Conservation (phyloP, 2,113 vertebrate genomes). For the Scatophagus argus region DNA sequence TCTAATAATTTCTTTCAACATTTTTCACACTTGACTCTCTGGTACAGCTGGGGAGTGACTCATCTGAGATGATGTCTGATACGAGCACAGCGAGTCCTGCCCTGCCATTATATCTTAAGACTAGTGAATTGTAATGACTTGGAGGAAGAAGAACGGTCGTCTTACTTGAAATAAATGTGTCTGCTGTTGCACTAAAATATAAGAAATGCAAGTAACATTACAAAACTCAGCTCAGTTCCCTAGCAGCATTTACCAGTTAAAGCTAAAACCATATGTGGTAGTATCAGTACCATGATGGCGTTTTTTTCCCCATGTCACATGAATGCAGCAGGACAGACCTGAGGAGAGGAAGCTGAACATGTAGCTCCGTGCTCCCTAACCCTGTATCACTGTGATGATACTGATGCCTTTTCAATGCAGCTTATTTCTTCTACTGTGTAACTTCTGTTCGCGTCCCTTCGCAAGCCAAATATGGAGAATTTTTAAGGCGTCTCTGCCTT, state of each 20-base stretch:
- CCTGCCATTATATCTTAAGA: neutral
- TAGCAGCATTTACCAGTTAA: neutral
- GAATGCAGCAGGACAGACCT: conserved; percentile 44
- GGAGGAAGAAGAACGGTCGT: neutral
- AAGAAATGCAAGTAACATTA: neutral
- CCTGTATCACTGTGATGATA: conserved; percentile 64
- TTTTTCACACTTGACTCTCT: neutral
- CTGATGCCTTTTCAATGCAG: conserved; percentile 65
- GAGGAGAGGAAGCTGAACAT: conserved; percentile 42
- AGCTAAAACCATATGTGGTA: too few relatives aligned
- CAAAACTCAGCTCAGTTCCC: neutral
- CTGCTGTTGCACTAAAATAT: neutral
- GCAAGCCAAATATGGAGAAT: conserved; percentile 47
- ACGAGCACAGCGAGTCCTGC: neutral
- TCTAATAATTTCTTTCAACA: neutral
- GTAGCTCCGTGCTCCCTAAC: conserved; percentile 56
- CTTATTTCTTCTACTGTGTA: conserved; percentile 29
- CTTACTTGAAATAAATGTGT: neutral
- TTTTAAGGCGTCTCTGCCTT: conserved; percentile 28
- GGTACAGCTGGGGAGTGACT: neutral
- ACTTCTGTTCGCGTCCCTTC: conserved; percentile 18
- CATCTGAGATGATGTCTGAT: neutral
- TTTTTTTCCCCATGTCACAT: conserved; percentile 28
- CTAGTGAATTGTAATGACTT: neutral
- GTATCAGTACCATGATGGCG: accelerated